Conservation (phyloP, 2,888 invertebrate genomes). For the Caenorhabditis sinica region DNA sequence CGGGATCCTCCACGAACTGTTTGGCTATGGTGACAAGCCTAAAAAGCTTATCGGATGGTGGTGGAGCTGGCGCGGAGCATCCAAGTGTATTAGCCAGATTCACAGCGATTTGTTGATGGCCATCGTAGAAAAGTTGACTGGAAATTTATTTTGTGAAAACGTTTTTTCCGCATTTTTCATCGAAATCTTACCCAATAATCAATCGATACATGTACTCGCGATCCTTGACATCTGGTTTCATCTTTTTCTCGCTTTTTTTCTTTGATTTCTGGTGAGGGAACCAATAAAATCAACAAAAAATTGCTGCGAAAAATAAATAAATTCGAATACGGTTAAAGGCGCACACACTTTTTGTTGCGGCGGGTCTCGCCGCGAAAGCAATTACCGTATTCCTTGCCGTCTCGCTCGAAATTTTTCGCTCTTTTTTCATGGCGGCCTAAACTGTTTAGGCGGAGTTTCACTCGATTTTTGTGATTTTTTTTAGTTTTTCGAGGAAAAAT, state of each 20-base stretch:
- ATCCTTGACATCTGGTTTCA: slow-evolving; percentile 89
- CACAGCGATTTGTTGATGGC: slow-evolving; percentile 94
- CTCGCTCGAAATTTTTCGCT: not conserved
- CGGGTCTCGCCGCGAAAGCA: slow-evolving; percentile 50
- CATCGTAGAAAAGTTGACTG: slow-evolving; percentile 98
- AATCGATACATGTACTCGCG: slow-evolving; percentile 93
- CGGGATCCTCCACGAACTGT: slow-evolving; percentile 82
- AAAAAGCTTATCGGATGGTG: slow-evolving; percentile 94
- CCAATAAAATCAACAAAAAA: slow-evolving; percentile 3
- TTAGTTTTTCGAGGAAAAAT: slow-evolving; percentile 12
- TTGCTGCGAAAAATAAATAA: not conserved
- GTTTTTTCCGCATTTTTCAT: not conserved
- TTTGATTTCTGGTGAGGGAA: not conserved
- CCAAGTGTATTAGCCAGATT: slow-evolving; percentile 89
- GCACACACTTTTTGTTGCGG: slow-evolving; percentile 20
- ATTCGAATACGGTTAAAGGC: slow-evolving; percentile 51
- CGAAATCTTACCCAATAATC: slow-evolving; percentile 90
- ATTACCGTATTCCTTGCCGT: slow-evolving; percentile 11
- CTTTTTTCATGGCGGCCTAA: slow-evolving; percentile 18
- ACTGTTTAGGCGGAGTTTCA: slow-evolving; percentile 8
- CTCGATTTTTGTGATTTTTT: slow-evolving; percentile 10
- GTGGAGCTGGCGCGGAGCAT: slow-evolving; percentile 94
- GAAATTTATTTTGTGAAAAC: slow-evolving; percentile 72
- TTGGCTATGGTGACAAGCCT: slow-evolving; percentile 85
- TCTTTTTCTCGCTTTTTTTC: slow-evolving; percentile 32